Evolutionary conservation across 2,113 vertebrate genomes (phyloP).

Genomic region (Trogon melanurus): DNA sequence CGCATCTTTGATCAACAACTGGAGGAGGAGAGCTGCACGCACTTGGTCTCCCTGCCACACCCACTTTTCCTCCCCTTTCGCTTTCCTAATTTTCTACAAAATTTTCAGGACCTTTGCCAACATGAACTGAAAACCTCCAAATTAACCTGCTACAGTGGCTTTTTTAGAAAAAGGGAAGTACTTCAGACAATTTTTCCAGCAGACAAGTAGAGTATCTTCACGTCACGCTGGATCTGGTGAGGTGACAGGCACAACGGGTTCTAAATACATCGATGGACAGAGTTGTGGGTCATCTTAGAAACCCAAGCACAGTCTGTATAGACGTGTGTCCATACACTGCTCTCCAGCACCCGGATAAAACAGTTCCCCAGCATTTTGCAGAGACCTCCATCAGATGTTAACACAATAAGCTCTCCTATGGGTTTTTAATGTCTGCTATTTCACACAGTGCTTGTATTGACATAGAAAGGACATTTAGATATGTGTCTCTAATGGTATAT

Average conservation of each 20-base stretch:
- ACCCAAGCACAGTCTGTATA: fast-evolving
- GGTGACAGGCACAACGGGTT: neutral
- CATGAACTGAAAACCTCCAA: neutral
- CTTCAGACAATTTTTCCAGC: neutral
- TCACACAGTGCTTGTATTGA: neutral
- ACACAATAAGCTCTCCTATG: slow-evolving; percentile 7
- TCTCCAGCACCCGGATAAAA: neutral
- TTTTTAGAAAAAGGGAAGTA: neutral
- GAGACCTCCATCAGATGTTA: neutral
- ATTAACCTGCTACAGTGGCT: neutral
- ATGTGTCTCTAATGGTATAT: neutral
- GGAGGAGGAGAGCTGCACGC: neutral
- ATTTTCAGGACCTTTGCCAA: neutral
- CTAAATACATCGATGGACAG: fast-evolving
- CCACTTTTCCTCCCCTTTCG: neutral
- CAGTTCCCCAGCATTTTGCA: neutral
- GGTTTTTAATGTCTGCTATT: slow-evolving; percentile 42
- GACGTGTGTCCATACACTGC: fast-evolving
- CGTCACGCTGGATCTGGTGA: neutral
- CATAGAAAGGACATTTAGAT: neutral
- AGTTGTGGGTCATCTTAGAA: neutral
- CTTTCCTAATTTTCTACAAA: neutral
- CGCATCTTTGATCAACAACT: neutral
- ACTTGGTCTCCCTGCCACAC: neutral
- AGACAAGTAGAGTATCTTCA: neutral